phyloP scores from a whole-genome alignment of 1,140 invertebrate genomes.

The Magallana gigas region DNA sequence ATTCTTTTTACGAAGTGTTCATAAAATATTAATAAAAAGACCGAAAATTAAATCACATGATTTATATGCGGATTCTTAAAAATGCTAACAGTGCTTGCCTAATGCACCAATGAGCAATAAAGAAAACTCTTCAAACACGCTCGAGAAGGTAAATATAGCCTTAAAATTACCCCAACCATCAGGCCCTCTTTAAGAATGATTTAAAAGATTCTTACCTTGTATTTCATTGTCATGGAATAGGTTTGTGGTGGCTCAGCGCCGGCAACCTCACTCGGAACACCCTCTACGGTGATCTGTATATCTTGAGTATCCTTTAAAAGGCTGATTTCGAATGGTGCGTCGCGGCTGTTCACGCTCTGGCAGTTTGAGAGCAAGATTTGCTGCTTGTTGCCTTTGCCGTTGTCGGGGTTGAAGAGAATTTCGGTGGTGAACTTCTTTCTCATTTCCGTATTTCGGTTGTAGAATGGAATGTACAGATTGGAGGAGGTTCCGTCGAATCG shows the following conservation, averaged over 20 bases:
- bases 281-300: neutral
- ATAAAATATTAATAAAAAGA: no score
- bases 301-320: conserved; percentile 8
- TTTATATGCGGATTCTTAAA: no score
- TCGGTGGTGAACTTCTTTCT: conserved; percentile 6
- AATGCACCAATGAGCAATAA: no score
- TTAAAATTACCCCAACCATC: no score
- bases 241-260: neutral
- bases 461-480: conserved; percentile 15
- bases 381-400: conserved; percentile 1
- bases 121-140: no score
- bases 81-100: no score
- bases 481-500: neutral
- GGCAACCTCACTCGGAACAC: neutral
- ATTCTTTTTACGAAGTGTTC: no score
- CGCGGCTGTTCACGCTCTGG: neutral
- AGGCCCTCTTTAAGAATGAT: no score
- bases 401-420: conserved; percentile 12
- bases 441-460: neutral
- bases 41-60: no score
- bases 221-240: neutral
- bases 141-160: no score
- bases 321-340: neutral
- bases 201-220: neutral
- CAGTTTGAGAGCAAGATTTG: neutral